phyloP scores from a whole-genome alignment of 2,113 vertebrate genomes.

The Hypocryptadius cinnamomeus region DNA sequence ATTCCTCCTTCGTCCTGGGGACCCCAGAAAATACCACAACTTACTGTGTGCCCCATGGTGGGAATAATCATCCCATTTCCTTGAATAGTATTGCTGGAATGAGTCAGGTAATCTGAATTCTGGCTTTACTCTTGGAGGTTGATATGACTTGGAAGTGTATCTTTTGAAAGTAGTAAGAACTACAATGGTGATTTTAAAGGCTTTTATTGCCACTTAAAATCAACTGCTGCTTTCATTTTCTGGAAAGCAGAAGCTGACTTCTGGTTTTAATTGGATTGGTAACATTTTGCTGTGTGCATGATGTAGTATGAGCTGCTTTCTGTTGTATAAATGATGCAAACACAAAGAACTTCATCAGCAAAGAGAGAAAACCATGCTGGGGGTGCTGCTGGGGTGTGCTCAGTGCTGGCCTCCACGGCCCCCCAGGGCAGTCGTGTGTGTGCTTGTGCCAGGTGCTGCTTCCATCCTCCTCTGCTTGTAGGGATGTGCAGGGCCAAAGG shows the following conservation, averaged over 20 bases:
- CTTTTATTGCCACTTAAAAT: background rate
- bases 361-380: background rate
- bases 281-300: background rate
- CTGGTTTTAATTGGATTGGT: background rate
- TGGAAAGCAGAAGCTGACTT: background rate
- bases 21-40: no score
- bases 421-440: background rate
- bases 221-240: background rate
- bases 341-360: background rate
- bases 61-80: background rate
- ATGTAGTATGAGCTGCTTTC: background rate
- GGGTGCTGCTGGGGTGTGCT: background rate
- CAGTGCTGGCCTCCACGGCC: accelerated
- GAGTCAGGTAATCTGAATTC: background rate
- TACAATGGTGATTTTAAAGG: background rate
- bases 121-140: background rate
- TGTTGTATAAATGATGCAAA: background rate
- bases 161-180: background rate
- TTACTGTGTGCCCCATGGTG: background rate
- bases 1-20: no score
- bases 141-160: background rate
- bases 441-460: background rate
- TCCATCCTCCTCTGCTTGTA: background rate
- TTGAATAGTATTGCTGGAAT: background rate
- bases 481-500: background rate